Evolutionary conservation across 2,113 vertebrate genomes (phyloP).

Genomic region (Gasterosteus aculeatus): DNA sequence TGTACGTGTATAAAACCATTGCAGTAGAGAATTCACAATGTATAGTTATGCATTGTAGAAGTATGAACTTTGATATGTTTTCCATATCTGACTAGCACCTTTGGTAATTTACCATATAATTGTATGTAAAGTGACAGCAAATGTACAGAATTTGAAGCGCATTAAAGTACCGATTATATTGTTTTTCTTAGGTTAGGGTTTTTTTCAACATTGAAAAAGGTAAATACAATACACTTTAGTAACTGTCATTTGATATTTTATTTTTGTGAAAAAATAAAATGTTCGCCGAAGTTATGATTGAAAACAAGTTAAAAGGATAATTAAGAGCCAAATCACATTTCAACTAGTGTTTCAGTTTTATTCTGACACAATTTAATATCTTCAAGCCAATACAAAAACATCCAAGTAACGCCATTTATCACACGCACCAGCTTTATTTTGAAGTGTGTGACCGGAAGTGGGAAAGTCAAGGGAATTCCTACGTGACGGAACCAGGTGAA

Average conservation of each 20-base stretch:
- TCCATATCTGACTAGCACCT: neutral
- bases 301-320: neutral
- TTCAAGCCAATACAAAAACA: neutral
- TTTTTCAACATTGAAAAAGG: neutral
- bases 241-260: neutral
- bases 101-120: neutral
- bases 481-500: neutral
- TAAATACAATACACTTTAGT: neutral
- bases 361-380: neutral
- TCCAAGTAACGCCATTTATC: neutral
- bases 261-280: neutral
- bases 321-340: neutral
- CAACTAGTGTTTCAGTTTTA: neutral
- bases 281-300: neutral
- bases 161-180: neutral
- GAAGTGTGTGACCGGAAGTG: conserved; percentile 21
- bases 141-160: neutral
- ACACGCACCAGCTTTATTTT: conserved; percentile 44
- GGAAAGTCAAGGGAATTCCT: neutral
- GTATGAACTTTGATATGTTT: conserved; percentile 38
- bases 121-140: neutral
- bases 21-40: neutral
- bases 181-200: neutral
- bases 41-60: conserved; percentile 41
- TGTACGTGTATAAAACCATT: conserved; percentile 14